A percentile compares a stretch with the other conserved stretches of the same genome.
These are phyloP conservation scores for Cariama cristata DNA, from an alignment of 2,113 vertebrate species.

Conservation along the genomic window DNA sequence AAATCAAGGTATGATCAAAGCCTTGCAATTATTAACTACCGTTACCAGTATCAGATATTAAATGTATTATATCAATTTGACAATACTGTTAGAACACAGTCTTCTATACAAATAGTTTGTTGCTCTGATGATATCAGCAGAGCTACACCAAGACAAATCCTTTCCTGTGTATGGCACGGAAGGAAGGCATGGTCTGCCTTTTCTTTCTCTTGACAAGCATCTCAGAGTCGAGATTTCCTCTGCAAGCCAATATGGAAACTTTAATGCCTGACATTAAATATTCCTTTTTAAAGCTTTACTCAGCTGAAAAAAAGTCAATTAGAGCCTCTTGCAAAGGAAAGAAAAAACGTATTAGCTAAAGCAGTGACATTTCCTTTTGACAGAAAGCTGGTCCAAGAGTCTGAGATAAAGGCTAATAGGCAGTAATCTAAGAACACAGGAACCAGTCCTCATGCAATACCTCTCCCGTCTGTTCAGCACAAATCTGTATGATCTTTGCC, in stretches of 20 bases:
- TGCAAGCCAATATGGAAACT: constrained; percentile 23
- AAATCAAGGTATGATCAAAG: no score
- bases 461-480: not conserved
- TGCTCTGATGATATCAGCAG: not conserved
- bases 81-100: no score
- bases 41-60: no score
- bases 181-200: not conserved
- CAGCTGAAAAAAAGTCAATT: constrained; percentile 9
- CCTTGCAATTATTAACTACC: no score
- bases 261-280: constrained; percentile 58
- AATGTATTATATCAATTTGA: no score
- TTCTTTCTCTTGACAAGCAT: not conserved
- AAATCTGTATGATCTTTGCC: not conserved
- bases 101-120: no score
- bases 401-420: constrained; percentile 45
- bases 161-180: not conserved
- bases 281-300: constrained; percentile 33
- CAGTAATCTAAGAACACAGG: constrained; percentile 48
- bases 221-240: constrained; percentile 2
- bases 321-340: constrained; percentile 26
- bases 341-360: constrained; percentile 35
- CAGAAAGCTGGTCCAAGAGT: constrained; percentile 22
- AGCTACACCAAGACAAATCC: not conserved
- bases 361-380: constrained; percentile 59
- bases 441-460: constrained; percentile 15